phyloP scores from a whole-genome alignment of 2,888 invertebrate species.

The Drosophila suboccidentalis region DNA sequence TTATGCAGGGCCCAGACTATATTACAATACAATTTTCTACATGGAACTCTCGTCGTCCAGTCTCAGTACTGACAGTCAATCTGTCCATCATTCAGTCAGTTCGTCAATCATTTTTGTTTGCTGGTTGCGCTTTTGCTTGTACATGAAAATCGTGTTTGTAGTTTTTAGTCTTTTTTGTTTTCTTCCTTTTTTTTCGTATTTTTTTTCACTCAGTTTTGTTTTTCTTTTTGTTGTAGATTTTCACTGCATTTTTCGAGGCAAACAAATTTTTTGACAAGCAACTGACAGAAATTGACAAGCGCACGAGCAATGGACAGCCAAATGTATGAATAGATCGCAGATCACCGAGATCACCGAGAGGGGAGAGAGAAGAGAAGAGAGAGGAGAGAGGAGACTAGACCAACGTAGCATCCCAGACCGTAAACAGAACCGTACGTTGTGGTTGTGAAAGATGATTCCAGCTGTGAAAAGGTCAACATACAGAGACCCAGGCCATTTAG shows the following conservation, averaged over 20 bases:
- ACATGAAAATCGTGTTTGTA: slow-evolving; percentile 81
- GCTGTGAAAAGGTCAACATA: slow-evolving; percentile 78
- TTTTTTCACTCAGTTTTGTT: slow-evolving; percentile 9
- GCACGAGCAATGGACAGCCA: slow-evolving; percentile 72
- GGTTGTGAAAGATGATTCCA: slow-evolving; percentile 70
- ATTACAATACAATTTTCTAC: slow-evolving; percentile 19
- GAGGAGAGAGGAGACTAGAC: slow-evolving; percentile 15
- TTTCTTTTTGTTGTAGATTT: slow-evolving; percentile 56
- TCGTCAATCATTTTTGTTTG: slow-evolving; percentile 68
- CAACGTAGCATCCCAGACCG: slow-evolving; percentile 27
- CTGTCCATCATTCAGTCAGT: slow-evolving; percentile 44
- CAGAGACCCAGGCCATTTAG: slow-evolving; percentile 61
- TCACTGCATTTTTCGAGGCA: slow-evolving; percentile 74
- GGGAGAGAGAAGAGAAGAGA: not conserved
- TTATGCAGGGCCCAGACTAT: slow-evolving; percentile 60
- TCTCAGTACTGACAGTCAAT: not conserved
- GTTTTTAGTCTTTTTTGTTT: slow-evolving; percentile 44
- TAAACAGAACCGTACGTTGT: slow-evolving; percentile 50
- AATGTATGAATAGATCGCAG: slow-evolving; percentile 52
- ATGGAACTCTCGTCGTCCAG: slow-evolving; percentile 28
- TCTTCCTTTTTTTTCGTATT: slow-evolving; percentile 5
- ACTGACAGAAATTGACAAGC: slow-evolving; percentile 82
- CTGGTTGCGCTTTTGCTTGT: slow-evolving; percentile 55
- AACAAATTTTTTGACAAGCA: slow-evolving; percentile 82
- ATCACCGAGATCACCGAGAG: not conserved